Conservation (phyloP, 2,113 vertebrate species). For the Syngnathus floridae region DNA sequence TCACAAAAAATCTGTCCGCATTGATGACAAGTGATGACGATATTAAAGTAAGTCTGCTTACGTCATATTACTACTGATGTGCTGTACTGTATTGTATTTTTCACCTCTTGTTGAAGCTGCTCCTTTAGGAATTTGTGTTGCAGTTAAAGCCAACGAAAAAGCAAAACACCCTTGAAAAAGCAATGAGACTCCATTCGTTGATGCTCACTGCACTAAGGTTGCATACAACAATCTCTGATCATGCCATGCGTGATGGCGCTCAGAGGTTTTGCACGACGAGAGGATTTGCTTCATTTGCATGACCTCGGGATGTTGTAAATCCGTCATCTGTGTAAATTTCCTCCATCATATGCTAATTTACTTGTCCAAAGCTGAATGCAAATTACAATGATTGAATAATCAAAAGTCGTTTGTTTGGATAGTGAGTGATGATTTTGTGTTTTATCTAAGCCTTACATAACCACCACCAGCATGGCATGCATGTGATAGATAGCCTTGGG, state of each 20-base stretch:
- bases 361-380: neutral
- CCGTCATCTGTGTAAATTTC: neutral
- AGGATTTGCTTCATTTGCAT: neutral
- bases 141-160: neutral
- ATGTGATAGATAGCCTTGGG: neutral
- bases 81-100: neutral
- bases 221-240: neutral
- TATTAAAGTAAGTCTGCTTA: neutral
- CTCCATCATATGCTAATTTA: neutral
- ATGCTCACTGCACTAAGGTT: neutral
- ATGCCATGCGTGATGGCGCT: neutral
- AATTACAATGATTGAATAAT: neutral
- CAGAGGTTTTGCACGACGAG: neutral
- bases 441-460: slow-evolving; percentile 6
- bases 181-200: neutral
- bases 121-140: neutral
- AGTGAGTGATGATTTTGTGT: neutral
- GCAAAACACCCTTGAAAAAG: neutral
- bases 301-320: neutral
- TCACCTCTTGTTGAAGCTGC: neutral
- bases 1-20: no score
- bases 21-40: no score
- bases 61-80: neutral
- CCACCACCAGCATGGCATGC: neutral
- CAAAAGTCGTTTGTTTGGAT: neutral